Evolutionary conservation across 2,888 invertebrate species (phyloP).

Genomic region (Epicampocera succincta): DNA sequence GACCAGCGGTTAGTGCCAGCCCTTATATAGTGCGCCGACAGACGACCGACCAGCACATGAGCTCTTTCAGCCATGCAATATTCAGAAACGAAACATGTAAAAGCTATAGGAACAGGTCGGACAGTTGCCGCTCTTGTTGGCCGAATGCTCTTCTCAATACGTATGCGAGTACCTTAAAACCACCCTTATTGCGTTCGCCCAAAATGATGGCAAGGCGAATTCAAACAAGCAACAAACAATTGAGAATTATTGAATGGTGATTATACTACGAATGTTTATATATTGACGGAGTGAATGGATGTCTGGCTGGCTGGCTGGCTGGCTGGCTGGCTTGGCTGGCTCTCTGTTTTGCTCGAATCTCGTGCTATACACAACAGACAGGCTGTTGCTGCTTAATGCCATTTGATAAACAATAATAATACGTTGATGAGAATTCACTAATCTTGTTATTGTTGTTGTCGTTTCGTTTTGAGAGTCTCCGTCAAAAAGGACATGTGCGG

Average conservation of each 20-base stretch:
- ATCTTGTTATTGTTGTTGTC: slow-evolving; percentile 23
- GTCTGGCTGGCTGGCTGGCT: slow-evolving; percentile 16
- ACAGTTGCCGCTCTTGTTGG: slow-evolving; percentile 44
- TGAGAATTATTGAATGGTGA: slow-evolving; percentile 52
- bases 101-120: slow-evolving; percentile 51
- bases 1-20: slow-evolving; percentile 77
- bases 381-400: slow-evolving; percentile 66
- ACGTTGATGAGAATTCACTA: slow-evolving; percentile 31
- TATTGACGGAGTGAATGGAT: slow-evolving; percentile 30
- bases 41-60: slow-evolving; percentile 56
- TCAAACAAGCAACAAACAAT: slow-evolving; percentile 27
- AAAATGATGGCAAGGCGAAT: slow-evolving; percentile 57
- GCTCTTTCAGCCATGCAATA: slow-evolving; percentile 54
- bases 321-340: slow-evolving; percentile 22
- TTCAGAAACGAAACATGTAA: slow-evolving; percentile 53
- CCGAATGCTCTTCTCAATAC: slow-evolving; percentile 31
- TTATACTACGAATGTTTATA: slow-evolving; percentile 41
- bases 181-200: slow-evolving; percentile 42
- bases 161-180: slow-evolving; percentile 37
- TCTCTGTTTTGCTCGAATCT: slow-evolving; percentile 71
- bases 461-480: slow-evolving; percentile 27
- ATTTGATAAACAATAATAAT: slow-evolving; percentile 51
- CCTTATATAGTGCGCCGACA: slow-evolving; percentile 79
- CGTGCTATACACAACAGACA: slow-evolving; percentile 67
- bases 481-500: slow-evolving; percentile 71